Evolutionary conservation across 37 sponge, comb jelly and placozoan genomes (phyloP).

Genomic region (Bolinopsis microptera): DNA sequence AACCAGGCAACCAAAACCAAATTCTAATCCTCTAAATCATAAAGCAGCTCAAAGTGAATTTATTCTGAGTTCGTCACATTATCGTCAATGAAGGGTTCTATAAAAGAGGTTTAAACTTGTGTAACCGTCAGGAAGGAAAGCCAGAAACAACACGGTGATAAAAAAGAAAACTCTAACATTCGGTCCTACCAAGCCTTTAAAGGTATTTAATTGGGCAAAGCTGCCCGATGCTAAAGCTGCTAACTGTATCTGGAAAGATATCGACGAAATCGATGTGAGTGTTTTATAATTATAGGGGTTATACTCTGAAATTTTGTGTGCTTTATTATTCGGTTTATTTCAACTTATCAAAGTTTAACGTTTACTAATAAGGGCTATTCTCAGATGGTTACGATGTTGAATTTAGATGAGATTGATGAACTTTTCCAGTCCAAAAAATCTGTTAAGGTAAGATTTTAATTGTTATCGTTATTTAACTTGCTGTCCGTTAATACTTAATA

Average conservation of each 20-base stretch:
- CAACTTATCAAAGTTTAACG: no score
- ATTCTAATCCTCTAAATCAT: no score
- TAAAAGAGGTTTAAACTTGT: no score
- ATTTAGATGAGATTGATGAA: constrained; percentile 55
- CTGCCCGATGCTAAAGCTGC: constrained; percentile 65
- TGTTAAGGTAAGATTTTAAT: not conserved
- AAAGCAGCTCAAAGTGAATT: no score
- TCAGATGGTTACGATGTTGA: constrained; percentile 26
- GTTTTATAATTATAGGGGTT: no score
- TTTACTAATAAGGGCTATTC: not conserved
- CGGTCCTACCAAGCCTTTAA: constrained; percentile 40
- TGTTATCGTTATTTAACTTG: not conserved
- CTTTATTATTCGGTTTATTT: no score
- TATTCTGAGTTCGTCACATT: no score
- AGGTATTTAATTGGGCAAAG: constrained; percentile 57
- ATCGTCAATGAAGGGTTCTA: no score
- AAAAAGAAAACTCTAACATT: constrained; percentile 15
- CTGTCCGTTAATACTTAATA: no score
- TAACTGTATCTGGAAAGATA: constrained; percentile 61
- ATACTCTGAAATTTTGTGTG: no score
- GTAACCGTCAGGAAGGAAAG: constrained; percentile 64
- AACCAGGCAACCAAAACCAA: no score
- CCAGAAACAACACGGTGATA: not conserved
- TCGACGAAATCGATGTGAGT: constrained; percentile 52
- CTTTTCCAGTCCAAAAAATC: constrained; percentile 38